These are phyloP conservation scores for Charanyca ferruginea DNA, from an alignment of 2,888 invertebrate species.

Conservation along the genomic window DNA sequence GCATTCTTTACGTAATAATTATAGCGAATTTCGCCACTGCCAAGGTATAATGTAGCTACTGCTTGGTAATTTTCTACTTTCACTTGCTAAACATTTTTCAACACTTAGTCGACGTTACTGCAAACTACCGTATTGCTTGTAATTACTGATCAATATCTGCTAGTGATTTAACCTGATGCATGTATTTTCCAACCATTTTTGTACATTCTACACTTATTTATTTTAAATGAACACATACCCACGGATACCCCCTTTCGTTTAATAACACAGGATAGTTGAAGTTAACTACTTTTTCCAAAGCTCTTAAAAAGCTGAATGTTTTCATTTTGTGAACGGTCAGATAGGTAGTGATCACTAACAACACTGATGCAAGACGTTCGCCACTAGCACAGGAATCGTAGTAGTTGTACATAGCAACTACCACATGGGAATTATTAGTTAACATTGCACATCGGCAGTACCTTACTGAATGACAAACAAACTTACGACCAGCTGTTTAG, in stretches of 20 bases:
- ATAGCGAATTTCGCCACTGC: slow-evolving; percentile 45
- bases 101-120: slow-evolving; percentile 47
- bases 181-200: slow-evolving; percentile 52
- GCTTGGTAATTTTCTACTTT: slow-evolving; percentile 71
- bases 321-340: slow-evolving; percentile 71
- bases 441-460: slow-evolving; percentile 61
- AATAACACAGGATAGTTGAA: slow-evolving; percentile 73
- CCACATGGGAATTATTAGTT: slow-evolving; percentile 60
- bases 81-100: slow-evolving; percentile 70
- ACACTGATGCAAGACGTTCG: slow-evolving; percentile 67
- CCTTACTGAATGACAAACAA: slow-evolving; percentile 46
- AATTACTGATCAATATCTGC: slow-evolving; percentile 55
- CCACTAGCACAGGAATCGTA: slow-evolving; percentile 55
- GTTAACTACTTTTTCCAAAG: slow-evolving; percentile 70
- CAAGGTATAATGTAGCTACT: slow-evolving; percentile 34
- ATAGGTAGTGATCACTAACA: slow-evolving; percentile 67
- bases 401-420: slow-evolving; percentile 54
- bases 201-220: neutral
- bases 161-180: slow-evolving; percentile 40
- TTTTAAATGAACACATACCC: slow-evolving; percentile 67
- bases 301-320: slow-evolving; percentile 65
- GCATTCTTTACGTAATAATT: slow-evolving; percentile 68
- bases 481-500: slow-evolving; percentile 67
- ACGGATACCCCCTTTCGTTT: slow-evolving; percentile 64
- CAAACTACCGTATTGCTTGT: slow-evolving; percentile 55